phyloP scores from a whole-genome alignment of 2,888 invertebrate species.

The Neria commutata region DNA sequence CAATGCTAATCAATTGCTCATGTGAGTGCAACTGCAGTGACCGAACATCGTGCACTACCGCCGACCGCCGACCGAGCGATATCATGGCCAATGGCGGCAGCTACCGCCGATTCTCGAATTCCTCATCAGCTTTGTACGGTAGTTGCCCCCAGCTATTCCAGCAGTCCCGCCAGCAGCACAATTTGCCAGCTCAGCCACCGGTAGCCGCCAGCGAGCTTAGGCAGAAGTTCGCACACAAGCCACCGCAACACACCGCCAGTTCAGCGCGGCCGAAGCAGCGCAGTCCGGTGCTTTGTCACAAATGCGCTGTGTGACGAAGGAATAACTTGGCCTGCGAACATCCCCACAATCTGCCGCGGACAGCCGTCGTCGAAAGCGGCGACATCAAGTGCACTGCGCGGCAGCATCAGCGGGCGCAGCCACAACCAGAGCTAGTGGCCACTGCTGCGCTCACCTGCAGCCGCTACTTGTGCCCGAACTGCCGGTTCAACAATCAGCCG shows the following conservation, averaged over 20 bases:
- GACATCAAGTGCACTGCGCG: conserved; percentile 5
- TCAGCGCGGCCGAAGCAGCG: conserved; percentile 40
- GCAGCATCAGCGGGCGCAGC: conserved; percentile 3
- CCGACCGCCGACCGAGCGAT: conserved; percentile 41
- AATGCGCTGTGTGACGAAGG: conserved; percentile 61
- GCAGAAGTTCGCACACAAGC: conserved; percentile 31
- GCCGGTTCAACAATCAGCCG: conserved; percentile 59
- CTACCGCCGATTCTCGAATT: conserved; percentile 52
- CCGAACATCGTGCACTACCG: conserved; percentile 38
- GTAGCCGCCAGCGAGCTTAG: conserved; percentile 33
- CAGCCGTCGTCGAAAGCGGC: conserved; percentile 15
- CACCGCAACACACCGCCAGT: conserved; percentile 44
- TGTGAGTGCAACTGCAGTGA: conserved; percentile 59
- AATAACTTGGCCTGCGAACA: conserved; percentile 55
- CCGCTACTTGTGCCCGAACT: conserved; percentile 55
- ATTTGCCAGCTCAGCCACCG: conserved; percentile 22
- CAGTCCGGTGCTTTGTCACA: conserved; percentile 52
- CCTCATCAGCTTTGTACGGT: conserved; percentile 54
- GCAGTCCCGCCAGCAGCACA: not conserved
- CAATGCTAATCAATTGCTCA: conserved; percentile 58
- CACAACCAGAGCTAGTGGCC: conserved; percentile 28
- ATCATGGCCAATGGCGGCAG: conserved; percentile 52
- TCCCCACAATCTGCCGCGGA: conserved; percentile 32
- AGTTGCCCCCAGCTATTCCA: conserved; percentile 49
- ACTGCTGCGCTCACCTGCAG: conserved; percentile 35